These are phyloP conservation scores for Nyctalus aviator DNA, from an alignment of 2,797 vertebrate species.

Conservation along the genomic window DNA sequence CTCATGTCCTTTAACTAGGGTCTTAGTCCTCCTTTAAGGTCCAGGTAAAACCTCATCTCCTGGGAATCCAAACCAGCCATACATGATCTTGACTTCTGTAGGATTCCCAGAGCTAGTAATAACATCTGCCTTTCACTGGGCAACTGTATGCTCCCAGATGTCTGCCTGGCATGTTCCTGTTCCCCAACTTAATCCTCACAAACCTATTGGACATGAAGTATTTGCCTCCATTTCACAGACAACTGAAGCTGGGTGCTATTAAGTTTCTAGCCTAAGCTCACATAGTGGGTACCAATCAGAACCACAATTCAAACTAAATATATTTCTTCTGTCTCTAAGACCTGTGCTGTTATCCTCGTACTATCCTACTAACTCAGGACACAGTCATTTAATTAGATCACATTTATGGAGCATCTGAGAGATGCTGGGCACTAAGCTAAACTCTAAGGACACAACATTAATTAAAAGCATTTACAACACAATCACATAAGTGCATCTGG, in stretches of 20 bases:
- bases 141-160: background rate
- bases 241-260: background rate
- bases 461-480: background rate
- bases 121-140: background rate
- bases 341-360: background rate
- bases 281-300: background rate
- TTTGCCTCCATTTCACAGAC: background rate
- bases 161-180: background rate
- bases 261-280: background rate
- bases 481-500: background rate
- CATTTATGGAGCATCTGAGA: background rate
- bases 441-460: background rate
- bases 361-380: background rate
- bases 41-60: background rate
- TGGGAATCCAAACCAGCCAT: background rate
- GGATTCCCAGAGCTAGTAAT: background rate
- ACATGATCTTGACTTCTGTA: background rate
- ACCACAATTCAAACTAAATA: background rate
- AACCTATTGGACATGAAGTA: background rate
- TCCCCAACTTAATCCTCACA: background rate
- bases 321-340: background rate
- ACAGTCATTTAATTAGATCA: constrained; percentile 16
- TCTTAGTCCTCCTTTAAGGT: background rate
- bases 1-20: background rate
- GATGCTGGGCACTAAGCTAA: background rate